Base-by-base conservation (phyloP, 2,888 invertebrate genomes). In the Crossocerus cetratus region DNA sequence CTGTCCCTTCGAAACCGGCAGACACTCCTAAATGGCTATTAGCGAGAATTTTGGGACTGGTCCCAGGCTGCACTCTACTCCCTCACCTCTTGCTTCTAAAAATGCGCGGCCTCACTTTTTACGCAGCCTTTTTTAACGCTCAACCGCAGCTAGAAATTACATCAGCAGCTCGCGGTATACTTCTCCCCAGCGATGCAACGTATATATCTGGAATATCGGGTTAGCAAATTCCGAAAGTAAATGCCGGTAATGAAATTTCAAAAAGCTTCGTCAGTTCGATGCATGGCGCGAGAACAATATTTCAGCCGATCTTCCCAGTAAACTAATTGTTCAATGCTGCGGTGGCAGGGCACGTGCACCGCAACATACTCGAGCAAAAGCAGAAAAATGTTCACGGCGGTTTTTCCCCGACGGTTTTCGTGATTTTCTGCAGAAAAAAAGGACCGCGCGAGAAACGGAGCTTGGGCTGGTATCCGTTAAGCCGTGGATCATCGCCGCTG, bases 11-110 rank as follows among this genome's bases (percentile, higher is more conserved):
- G 74, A 72, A 73, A 75, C 74, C 49, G 65, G 63, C 72, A 73
- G 77, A 82, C 78, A 77, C 83, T 72, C 79, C 77, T 80, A 84
- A 85, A 82, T 83, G 76, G 79, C 83, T 83, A 84, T 86, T 81
- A 82, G 76, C 81, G 77, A 63, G 80, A 84, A 78, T 77, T 80
- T 83, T 76, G 80, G 77, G 77, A 83, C 73, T 64, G 65, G 64
- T 32, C 32, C 32, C 8, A 32, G 5, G 32, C 8, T 32, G 8
- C 32, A 32, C 32, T 32, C 8, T 32, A 4, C 32, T 5, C 8
- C 32, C 32, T 11, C 11, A 5, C 11, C 32, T 32, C 11, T 32
- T 32, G 8, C 32, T 32, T 32, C 11, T 11, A 32, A 32, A 32
- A 11, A 32, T 32, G 32, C 32, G 32, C 32, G 11, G 11, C 32